Evolutionary conservation across 2,113 vertebrate species (phyloP).

Genomic region (Numenius arquata): DNA sequence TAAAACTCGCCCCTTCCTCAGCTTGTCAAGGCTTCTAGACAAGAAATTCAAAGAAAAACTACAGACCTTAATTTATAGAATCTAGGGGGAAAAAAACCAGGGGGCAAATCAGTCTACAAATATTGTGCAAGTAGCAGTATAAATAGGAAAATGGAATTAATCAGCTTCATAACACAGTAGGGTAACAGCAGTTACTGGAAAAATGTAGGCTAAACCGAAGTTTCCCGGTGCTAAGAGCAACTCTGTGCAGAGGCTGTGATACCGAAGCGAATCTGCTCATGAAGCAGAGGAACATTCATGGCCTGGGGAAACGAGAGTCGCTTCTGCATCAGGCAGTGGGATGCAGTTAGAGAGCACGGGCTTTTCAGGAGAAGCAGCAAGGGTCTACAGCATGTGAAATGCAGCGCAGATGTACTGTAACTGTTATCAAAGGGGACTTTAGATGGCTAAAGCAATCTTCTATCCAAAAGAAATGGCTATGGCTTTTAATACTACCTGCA

Average conservation of each 20-base stretch:
- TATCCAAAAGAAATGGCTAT: not conserved
- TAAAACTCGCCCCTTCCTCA: not conserved
- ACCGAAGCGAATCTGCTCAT: not conserved
- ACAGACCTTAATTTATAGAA: not conserved
- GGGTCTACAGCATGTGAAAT: not conserved
- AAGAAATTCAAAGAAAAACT: not conserved
- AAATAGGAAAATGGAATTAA: not conserved
- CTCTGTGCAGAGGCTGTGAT: not conserved
- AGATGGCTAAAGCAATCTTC: not conserved
- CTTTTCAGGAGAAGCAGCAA: not conserved
- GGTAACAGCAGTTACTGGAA: not conserved
- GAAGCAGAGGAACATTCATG: not conserved
- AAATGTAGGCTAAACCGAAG: not conserved
- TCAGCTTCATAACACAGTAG: not conserved
- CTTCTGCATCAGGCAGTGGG: rapidly evolving
- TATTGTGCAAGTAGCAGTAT: not conserved
- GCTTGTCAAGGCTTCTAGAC: not conserved
- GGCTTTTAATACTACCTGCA: not conserved
- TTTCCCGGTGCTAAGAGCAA: not conserved
- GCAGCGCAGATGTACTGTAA: not conserved
- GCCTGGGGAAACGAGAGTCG: rapidly evolving
- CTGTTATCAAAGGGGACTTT: not conserved
- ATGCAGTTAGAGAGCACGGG: not conserved
- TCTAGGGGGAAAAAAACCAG: not conserved
- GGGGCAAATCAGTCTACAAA: not conserved